Base-by-base conservation (phyloP, 2,113 vertebrate species). In the Perca schrenkii region DNA sequence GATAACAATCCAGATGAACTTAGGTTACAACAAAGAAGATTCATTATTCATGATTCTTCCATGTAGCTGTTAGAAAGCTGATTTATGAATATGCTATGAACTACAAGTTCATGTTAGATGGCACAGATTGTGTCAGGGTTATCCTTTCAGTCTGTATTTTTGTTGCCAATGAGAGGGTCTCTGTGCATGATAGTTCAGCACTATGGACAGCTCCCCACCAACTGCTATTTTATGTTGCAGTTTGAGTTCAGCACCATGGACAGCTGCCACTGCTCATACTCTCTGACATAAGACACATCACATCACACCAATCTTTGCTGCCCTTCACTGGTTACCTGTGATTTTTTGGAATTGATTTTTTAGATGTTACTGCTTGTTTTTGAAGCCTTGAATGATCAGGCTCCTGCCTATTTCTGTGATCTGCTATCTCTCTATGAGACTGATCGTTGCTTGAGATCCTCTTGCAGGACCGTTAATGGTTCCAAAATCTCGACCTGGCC, bases 31-130 rank as follows among this genome's bases (percentile, higher is more conserved):
- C 57, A 74, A 83, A 61, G 15, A 31, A 61, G 56, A 71, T 78
- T 4, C 43, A 71, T 60, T 67, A 78, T 83, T 87, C 34, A 84
- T 76, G 22, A 69, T 19, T 78, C 21, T 63, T 84, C 68, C 46
- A 71, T 85, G 58, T 64, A 72, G 47, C 50, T 46, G 16, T n/a
- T 31, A 8, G 46, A 46, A 58, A 64, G 40, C 34, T 46, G n/a
- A 68, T 69, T 63, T 62, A 64, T 83, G 25, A 80, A 85, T 72
- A 79, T 71, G 21, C 34, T 74, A 22, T 50, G 36, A 79, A 70
- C 50, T 43, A 4, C 40, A 83, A 77, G 62, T 69, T 79, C 16
- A 52, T 57, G 43, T 60, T 19, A 72, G 14, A 54, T 68, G 46
- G 58, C 36, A 68, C 4, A 22, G 34, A 34, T 22, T 54, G 28